phyloP scores from a whole-genome alignment of 1,140 invertebrate species.

The Cyclargus thomasi region DNA sequence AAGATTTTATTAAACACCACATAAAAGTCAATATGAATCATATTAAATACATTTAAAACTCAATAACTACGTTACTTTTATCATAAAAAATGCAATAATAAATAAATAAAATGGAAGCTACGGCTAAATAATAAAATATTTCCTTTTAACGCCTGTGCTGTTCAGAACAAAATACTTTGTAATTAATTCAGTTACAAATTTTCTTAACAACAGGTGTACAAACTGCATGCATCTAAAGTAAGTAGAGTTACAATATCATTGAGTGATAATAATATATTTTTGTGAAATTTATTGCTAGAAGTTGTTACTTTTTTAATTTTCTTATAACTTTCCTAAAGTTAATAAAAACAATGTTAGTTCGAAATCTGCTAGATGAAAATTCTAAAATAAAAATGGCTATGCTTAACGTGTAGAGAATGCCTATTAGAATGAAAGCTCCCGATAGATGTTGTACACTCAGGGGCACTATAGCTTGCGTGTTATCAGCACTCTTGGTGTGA shows the following conservation, averaged over 20 bases:
- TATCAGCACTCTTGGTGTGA: slow-evolving; percentile 38
- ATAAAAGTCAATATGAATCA: no score
- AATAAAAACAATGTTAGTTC: not conserved
- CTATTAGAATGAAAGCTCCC: slow-evolving; percentile 66
- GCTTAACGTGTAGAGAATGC: slow-evolving; percentile 49
- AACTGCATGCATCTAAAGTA: no score
- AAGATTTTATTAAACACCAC: no score
- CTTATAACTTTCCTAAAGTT: not conserved
- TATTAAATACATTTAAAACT: no score
- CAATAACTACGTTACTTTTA: no score
- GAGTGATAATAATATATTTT: no score
- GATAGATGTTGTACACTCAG: slow-evolving; percentile 63
- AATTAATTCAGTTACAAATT: slow-evolving; percentile 14
- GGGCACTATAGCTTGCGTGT: slow-evolving; percentile 49
- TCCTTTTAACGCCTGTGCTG: not conserved
- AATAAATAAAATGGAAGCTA: no score
- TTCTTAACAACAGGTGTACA: not conserved
- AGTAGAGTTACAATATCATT: no score
- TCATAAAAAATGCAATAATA: no score
- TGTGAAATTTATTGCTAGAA: no score
- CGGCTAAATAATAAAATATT: no score
- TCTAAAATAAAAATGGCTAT: slow-evolving; percentile 51
- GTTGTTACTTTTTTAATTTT: not conserved
- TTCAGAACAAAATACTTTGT: not conserved
- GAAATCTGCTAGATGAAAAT: slow-evolving; percentile 32